Evolutionary conservation across 2,797 vertebrate species (phyloP), one percentile per base, ranked within the genome.

Genomic region (Halcyon smyrnensis): DNA sequence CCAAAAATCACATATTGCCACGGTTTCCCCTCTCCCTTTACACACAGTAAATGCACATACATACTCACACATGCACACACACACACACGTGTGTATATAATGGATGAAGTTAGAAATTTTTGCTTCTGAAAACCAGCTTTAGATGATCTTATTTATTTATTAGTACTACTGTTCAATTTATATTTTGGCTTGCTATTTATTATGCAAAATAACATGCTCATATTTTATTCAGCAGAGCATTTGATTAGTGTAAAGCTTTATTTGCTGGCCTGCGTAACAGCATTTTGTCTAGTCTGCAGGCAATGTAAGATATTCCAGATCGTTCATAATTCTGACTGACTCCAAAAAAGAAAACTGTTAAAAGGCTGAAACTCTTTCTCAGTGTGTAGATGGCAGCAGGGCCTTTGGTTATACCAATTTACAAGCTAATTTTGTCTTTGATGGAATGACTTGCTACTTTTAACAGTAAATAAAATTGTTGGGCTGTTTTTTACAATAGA

Each of bases 201-300:
- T 95, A 95, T 93, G 54, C 83, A 94, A 92, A 97, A 97, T 92
- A 86, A 74, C 57, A 24, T 3, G 63, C 68, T 96, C 64, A 94
- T 95, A 92, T 95, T 97, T 95, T 96, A 86, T 97, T 95, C 65
- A 76, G 73, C 64, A 37, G 91, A 93, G 91, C 71, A 93, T 79
- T 97, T 96, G 90, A 94, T 96, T 97, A 95, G 93, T 93, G 63
- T 79, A 97, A 96, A 89, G 93, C 79, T 96, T 95, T 88, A 67
- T 96, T 95, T 95, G 69, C 84, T 94, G 81, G 87, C 57, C 82
- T 80, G 91, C 50, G n/a, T 45, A 95, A 71, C 50, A 90, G 87
- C 87, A 77, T 93, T 94, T 84, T 96, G 85, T 73, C 83, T 97
- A 78, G 10, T 95, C 93, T 96, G 81, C 65, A 89, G 95, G 94